These are phyloP conservation scores for Vidua macroura DNA, from an alignment of 2,113 vertebrate genomes.

Conservation along the genomic window DNA sequence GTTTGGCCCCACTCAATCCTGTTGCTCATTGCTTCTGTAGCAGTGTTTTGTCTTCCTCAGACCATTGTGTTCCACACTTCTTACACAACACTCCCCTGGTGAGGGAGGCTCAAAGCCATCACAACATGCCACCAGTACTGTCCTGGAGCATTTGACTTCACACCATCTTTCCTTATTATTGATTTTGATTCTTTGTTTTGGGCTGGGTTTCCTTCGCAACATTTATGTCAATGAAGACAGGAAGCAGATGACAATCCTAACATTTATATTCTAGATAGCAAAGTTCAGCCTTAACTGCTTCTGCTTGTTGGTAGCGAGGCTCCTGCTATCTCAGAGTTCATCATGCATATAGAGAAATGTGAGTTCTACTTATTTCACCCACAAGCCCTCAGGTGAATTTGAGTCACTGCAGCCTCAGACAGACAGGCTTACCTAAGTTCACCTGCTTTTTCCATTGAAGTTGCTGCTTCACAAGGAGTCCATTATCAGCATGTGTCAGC, in stretches of 20 bases:
- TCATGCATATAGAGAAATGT: neutral
- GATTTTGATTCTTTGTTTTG: neutral
- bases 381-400: neutral
- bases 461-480: neutral
- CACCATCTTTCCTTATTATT: neutral
- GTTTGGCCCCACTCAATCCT: neutral
- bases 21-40: neutral
- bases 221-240: constrained; percentile 1
- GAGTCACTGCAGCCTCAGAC: neutral
- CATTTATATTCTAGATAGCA: constrained; percentile 14
- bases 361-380: neutral
- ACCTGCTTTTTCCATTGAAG: neutral
- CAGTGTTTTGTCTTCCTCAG: neutral
- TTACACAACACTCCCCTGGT: neutral
- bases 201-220: neutral
- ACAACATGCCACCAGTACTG: neutral
- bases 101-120: neutral
- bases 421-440: neutral
- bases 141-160: neutral
- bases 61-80: neutral
- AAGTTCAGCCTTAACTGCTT: constrained; percentile 7
- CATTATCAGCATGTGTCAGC: neutral
- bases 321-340: constrained; percentile 14
- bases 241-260: neutral
- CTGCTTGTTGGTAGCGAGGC: neutral